Evolutionary conservation across 2,113 vertebrate genomes (phyloP).

Genomic region (Promerops cafer): DNA sequence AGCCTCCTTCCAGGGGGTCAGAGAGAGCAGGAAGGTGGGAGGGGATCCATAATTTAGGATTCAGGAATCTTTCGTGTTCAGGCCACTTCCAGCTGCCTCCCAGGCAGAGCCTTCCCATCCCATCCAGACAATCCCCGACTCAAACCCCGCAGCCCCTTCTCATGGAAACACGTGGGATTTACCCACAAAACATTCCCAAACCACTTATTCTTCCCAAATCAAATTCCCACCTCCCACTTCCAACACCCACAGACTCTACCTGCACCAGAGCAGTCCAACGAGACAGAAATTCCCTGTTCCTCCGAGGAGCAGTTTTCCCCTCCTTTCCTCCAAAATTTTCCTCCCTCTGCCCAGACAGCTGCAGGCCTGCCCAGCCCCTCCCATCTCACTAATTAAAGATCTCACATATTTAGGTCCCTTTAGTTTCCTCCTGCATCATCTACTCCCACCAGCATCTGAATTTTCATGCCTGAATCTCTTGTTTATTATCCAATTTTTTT

Average conservation of each 20-base stretch:
- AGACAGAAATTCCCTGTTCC: neutral
- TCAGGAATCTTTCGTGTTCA: neutral
- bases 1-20: neutral
- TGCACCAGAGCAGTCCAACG: fast-evolving
- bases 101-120: neutral
- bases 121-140: neutral
- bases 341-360: neutral
- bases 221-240: neutral
- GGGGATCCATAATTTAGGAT: neutral
- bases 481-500: neutral
- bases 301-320: neutral
- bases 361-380: neutral
- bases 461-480: neutral
- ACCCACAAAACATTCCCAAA: neutral
- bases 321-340: neutral
- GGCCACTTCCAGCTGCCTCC: neutral
- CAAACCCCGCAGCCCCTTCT: neutral
- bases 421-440: neutral
- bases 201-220: neutral
- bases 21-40: neutral
- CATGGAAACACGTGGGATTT: neutral
- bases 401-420: neutral
- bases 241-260: neutral
- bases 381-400: neutral
- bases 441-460: neutral